Base-by-base conservation (phyloP, 2,797 vertebrate species). In the Syngnathus acus region DNA sequence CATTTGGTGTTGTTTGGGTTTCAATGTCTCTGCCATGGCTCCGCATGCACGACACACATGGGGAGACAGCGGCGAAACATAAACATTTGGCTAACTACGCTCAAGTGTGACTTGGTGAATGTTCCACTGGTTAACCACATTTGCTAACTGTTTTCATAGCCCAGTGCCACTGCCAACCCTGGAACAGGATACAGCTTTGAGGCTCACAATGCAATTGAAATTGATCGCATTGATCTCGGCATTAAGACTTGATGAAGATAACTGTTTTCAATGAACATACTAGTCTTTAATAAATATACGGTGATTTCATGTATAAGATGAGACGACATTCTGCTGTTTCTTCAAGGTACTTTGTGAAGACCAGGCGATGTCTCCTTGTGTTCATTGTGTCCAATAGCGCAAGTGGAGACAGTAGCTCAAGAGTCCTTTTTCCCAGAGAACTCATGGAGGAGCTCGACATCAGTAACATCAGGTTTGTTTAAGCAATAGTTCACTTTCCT, bases 371-470 rank as follows among this genome's bases (percentile, higher is more conserved):
- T 70, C 94, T 95, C 14, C 84, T 98, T 72, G 76, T 98, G 64
- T 94, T 98, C 72, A 90, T 98, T 53, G 88, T 98, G 75, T 98
- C 96, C 0, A 95, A 96, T 78, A 93, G 92, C 78, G 87, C 92
- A 69, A 94, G 89, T 72, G 93, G 94, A 79, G 91, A 95, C 78
- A 87, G 83, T 81, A 92, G 84, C 82, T 93, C 93, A 32, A 90
- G 93, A 61, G 84, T 90, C 40, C 84, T 98, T 0, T 97, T 99
- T 50, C 94, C 95, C 16, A 78, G 76, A 62, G 93, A 95, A 57
- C 80, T 97, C 72, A 86, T 93, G 61, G 92, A 97, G 66, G 94
- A 98, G 72, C 74, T 96, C 66, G 70, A 71, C 73, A 85, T 98
- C 73, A 83, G 75, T 78, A 89, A 54, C 73, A 94, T 98, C 84